phyloP scores from a whole-genome alignment of 2,888 invertebrate genomes.

The Chirona hameri region DNA sequence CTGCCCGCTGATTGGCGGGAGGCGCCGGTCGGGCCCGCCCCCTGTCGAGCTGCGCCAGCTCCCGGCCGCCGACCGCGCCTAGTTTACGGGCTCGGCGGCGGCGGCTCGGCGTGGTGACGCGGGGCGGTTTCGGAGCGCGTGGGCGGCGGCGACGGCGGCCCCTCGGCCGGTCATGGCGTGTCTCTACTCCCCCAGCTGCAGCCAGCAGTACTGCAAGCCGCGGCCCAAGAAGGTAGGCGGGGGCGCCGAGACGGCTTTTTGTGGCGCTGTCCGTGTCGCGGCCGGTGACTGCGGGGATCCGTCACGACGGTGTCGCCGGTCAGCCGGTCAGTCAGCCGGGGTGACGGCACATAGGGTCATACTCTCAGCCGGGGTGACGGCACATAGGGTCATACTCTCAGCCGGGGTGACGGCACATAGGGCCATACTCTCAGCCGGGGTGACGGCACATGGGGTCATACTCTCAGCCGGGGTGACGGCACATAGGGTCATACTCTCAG shows the following conservation, averaged over 20 bases:
- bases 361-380: no score
- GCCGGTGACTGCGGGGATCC: not conserved
- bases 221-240: constrained; percentile 3
- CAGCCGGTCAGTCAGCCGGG: not conserved
- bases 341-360: no score
- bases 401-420: no score
- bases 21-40: constrained; percentile 1
- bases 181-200: not conserved
- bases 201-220: not conserved
- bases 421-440: no score
- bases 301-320: not conserved
- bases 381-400: no score
- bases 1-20: not conserved
- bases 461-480: no score
- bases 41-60: not conserved
- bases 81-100: not conserved
- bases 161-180: not conserved
- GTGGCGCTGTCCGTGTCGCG: not conserved
- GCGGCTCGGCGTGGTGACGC: not conserved
- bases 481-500: no score
- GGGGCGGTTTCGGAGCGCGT: no score
- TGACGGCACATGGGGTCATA: no score
- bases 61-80: not conserved
- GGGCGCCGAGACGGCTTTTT: not conserved
- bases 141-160: not conserved